These are phyloP conservation scores for Heliconius aoede DNA, from an alignment of 2,888 invertebrate genomes.

Conservation along the genomic window DNA sequence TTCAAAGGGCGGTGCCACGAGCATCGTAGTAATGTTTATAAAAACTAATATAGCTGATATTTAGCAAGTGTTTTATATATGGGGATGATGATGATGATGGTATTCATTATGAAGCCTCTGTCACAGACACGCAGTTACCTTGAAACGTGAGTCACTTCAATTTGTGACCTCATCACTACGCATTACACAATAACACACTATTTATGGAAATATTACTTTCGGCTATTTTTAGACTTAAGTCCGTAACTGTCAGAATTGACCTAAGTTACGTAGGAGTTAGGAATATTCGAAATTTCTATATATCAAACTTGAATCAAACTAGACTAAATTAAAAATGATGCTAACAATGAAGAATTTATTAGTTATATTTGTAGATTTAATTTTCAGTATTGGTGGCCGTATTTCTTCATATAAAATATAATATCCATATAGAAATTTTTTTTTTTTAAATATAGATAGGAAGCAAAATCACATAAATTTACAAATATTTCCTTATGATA, in stretches of 20 bases:
- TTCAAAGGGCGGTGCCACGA: not conserved
- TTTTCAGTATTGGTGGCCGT: no score
- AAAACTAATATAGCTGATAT: not conserved
- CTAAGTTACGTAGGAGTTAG: not conserved
- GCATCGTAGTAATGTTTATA: not conserved
- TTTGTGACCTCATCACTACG: conserved; percentile 9
- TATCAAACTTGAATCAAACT: no score
- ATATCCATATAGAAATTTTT: not conserved
- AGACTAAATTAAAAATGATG: no score
- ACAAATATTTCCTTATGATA: not conserved
- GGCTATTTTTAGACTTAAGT: not conserved
- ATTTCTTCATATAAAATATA: no score
- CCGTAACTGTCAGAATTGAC: not conserved
- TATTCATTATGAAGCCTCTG: not conserved
- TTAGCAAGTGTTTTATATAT: not conserved
- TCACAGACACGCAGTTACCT: not conserved
- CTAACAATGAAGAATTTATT: not conserved
- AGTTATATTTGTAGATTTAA: not conserved
- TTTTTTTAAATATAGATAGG: no score
- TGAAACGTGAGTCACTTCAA: conserved; percentile 1
- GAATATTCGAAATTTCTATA: no score
- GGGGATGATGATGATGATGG: not conserved
- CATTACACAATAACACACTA: conserved; percentile 15
- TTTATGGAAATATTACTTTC: conserved; percentile 20
- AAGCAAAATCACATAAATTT: not conserved